Percentiles rank a stretch among this genome's conserved stretches.
These are phyloP conservation scores for Papilio glaucus DNA, from an alignment of 1,140 invertebrate species.

Conservation along the genomic window DNA sequence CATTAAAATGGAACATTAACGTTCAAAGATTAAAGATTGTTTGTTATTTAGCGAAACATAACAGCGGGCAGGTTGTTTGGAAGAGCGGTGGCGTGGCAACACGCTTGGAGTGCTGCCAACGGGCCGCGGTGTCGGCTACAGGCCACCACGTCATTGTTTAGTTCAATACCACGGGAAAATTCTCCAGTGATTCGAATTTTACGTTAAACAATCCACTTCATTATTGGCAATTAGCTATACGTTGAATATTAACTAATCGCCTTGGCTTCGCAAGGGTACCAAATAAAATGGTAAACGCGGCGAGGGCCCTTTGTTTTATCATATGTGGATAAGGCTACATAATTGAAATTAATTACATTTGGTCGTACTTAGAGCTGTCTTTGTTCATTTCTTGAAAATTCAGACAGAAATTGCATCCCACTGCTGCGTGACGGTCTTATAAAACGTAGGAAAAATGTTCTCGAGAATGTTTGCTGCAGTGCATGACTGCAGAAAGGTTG, in stretches of 20 bases:
- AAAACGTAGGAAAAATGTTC: too few relatives aligned
- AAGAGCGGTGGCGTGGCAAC: conserved; percentile 55
- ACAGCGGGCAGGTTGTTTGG: conserved; percentile 52
- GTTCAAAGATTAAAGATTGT: conserved; percentile 45
- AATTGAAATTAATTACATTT: too few relatives aligned
- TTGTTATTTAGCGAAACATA: conserved; percentile 53
- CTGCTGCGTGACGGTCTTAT: too few relatives aligned
- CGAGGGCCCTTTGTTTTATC: too few relatives aligned
- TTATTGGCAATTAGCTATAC: neutral
- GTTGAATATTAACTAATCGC: neutral
- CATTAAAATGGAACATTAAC: conserved; percentile 24
- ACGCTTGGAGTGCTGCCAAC: conserved; percentile 69
- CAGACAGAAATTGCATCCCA: too few relatives aligned
- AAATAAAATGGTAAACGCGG: neutral
- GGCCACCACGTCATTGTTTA: conserved; percentile 64
- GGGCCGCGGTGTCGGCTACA: conserved; percentile 59
- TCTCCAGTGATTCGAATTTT: conserved; percentile 22
- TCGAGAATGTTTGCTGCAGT: too few relatives aligned
- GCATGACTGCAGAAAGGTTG: too few relatives aligned
- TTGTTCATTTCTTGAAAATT: too few relatives aligned
- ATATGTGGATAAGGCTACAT: too few relatives aligned
- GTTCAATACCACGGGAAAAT: conserved; percentile 37
- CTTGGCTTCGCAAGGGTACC: neutral
- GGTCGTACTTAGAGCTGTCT: too few relatives aligned
- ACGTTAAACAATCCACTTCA: conserved; percentile 6